These are phyloP conservation scores for Rhinoraja longicauda DNA, from an alignment of 2,797 vertebrate genomes.

Conservation along the genomic window DNA sequence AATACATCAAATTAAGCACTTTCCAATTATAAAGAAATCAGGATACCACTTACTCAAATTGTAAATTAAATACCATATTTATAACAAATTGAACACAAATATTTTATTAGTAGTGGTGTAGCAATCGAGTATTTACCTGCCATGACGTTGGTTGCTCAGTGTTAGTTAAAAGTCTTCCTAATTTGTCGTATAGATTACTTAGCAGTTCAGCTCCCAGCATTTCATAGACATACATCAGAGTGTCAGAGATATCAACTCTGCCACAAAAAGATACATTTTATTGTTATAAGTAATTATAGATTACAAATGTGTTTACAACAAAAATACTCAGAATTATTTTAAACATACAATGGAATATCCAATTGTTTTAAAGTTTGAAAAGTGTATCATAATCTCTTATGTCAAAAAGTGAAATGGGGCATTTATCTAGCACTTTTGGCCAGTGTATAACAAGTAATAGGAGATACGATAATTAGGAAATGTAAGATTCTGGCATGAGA, in stretches of 20 bases:
- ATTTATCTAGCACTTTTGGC: neutral
- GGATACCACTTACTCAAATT: neutral
- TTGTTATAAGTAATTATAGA: neutral
- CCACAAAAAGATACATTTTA: constrained; percentile 43
- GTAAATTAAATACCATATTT: neutral
- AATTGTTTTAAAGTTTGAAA: neutral
- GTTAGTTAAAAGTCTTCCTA: constrained; percentile 86
- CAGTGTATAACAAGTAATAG: neutral
- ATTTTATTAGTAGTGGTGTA: neutral
- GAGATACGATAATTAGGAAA: neutral
- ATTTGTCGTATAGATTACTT: constrained; percentile 94
- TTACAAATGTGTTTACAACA: neutral
- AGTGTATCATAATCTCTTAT: neutral
- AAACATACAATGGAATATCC: neutral
- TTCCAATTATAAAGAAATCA: neutral
- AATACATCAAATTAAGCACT: neutral
- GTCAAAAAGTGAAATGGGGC: neutral
- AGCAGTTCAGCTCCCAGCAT: constrained; percentile 95
- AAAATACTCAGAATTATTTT: neutral
- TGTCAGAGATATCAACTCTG: constrained; percentile 97
- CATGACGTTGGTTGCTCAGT: constrained; percentile 84
- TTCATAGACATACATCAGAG: constrained; percentile 96
- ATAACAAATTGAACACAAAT: neutral
- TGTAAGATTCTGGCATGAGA: neutral
- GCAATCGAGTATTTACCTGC: constrained; percentile 68